Evolutionary conservation across 2,888 invertebrate genomes (phyloP).

Genomic region (Frankliniella intonsa): DNA sequence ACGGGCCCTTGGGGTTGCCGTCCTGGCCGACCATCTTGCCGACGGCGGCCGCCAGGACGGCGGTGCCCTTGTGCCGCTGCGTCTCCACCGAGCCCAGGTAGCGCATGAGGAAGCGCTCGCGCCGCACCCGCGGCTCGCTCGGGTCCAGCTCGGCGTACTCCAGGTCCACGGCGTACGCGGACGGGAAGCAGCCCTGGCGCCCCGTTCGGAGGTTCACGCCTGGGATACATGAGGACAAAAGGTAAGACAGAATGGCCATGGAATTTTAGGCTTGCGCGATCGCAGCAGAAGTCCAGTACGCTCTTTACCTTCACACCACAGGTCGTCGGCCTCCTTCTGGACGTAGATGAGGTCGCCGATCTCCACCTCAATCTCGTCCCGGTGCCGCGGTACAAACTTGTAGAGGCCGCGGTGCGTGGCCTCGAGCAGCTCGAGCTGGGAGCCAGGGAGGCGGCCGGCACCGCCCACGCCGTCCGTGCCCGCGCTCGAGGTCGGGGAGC

Average conservation of each 20-base stretch:
- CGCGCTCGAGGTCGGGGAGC: conserved; percentile 38
- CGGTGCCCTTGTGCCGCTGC: conserved; percentile 92
- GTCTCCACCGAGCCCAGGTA: conserved; percentile 97
- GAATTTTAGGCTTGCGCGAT: not conserved
- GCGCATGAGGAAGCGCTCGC: conserved; percentile 83
- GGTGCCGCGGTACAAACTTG: conserved; percentile 91
- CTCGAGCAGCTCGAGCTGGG: conserved; percentile 78
- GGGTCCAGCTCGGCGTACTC: conserved; percentile 96
- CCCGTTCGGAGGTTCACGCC: conserved; percentile 92
- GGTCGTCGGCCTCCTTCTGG: conserved; percentile 91
- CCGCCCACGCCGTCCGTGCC: conserved; percentile 33
- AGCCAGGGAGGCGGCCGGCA: conserved; percentile 65
- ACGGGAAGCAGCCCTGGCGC: conserved; percentile 91
- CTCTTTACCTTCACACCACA: conserved; percentile 89
- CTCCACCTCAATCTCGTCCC: conserved; percentile 93
- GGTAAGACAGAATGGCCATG: not conserved
- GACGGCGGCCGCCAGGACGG: conserved; percentile 88
- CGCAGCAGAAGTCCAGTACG: not conserved
- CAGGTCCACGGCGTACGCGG: conserved; percentile 94
- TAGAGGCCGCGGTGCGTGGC: conserved; percentile 94
- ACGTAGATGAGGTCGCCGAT: conserved; percentile 97
- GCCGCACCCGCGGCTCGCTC: conserved; percentile 72
- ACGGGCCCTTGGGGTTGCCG: conserved; percentile 57
- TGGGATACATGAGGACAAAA: conserved; percentile 43
- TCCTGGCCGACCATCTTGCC: conserved; percentile 64